These are phyloP conservation scores for Abrostola tripartita DNA, from an alignment of 2,888 invertebrate species.

Conservation along the genomic window DNA sequence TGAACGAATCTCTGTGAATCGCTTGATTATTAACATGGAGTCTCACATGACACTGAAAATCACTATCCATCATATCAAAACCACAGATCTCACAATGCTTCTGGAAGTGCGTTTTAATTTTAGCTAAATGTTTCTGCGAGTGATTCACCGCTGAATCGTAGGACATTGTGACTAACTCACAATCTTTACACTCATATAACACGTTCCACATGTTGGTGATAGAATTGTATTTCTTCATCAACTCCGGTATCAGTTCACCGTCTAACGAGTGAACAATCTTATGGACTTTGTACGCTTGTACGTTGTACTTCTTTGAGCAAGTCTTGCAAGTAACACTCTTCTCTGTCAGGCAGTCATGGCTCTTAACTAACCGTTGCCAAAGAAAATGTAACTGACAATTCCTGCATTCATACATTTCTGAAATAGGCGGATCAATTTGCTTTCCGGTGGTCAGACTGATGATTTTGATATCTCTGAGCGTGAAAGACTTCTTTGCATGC, in stretches of 20 bases:
- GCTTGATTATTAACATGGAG: constrained; percentile 56
- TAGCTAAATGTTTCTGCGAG: constrained; percentile 67
- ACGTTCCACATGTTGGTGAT: constrained; percentile 71
- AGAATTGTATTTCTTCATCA: constrained; percentile 68
- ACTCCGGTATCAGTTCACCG: constrained; percentile 49
- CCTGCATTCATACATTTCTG: constrained; percentile 56
- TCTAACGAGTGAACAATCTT: constrained; percentile 29
- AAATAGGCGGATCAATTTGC: constrained; percentile 51
- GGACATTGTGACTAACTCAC: constrained; percentile 62
- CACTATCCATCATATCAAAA: constrained; percentile 62
- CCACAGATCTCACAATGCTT: constrained; percentile 67
- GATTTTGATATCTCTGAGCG: constrained; percentile 59
- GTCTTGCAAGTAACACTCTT: constrained; percentile 49
- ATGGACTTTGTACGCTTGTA: constrained; percentile 60
- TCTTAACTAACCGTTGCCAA: rapidly evolving
- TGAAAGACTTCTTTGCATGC: constrained; percentile 38
- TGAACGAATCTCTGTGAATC: constrained; percentile 57
- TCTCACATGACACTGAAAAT: constrained; percentile 61
- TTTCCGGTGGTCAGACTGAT: constrained; percentile 39
- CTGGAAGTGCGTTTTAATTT: constrained; percentile 38
- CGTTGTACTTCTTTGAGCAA: constrained; percentile 61
- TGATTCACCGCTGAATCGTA: constrained; percentile 74
- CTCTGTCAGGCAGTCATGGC: constrained; percentile 55
- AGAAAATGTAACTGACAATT: constrained; percentile 62
- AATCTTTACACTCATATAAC: constrained; percentile 64